A percentile compares a stretch with the other conserved stretches of the same genome.
Conservation (phyloP, 2,888 invertebrate species). For the Thymelicus lineola region DNA sequence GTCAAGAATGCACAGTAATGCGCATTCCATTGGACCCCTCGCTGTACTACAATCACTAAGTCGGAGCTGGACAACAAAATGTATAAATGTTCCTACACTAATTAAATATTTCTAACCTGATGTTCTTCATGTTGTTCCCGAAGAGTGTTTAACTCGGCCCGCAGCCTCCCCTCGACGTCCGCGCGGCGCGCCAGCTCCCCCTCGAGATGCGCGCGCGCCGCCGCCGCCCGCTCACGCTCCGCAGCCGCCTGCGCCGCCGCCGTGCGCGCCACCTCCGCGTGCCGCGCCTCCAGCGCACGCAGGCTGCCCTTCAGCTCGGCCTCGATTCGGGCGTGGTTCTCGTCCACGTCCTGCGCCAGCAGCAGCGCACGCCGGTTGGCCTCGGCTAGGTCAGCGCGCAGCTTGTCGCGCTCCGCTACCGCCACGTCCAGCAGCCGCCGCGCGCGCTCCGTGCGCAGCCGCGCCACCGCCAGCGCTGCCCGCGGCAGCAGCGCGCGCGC, state of each 20-base stretch:
- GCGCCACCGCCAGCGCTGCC: conserved; percentile 88
- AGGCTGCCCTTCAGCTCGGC: conserved; percentile 89
- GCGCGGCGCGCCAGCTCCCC: conserved; percentile 87
- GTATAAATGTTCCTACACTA: too few species aligned
- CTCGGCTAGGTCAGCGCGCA: conserved; percentile 91
- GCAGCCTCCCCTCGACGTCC: conserved; percentile 88
- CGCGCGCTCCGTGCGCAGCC: conserved; percentile 89
- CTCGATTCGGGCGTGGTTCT: conserved; percentile 93
- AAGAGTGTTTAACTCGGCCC: conserved; percentile 85
- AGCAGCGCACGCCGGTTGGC: conserved; percentile 92
- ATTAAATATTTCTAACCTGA: conserved; percentile 50
- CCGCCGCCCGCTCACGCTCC: conserved; percentile 90
- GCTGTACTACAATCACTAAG: too few species aligned
- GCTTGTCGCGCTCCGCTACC: conserved; percentile 92
- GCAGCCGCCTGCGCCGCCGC: conserved; percentile 88
- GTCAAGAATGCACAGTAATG: too few species aligned
- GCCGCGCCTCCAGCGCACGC: conserved; percentile 89
- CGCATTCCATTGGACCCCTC: too few species aligned
- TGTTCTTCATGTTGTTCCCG: conserved; percentile 86
- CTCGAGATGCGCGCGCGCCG: conserved; percentile 86
- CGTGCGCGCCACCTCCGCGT: conserved; percentile 90
- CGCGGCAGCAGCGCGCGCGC: conserved; percentile 71
- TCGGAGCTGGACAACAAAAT: too few species aligned
- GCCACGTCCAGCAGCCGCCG: conserved; percentile 88
- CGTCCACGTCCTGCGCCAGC: conserved; percentile 96